phyloP scores from a whole-genome alignment of 2,797 vertebrate genomes.

The Borostomias antarcticus region DNA sequence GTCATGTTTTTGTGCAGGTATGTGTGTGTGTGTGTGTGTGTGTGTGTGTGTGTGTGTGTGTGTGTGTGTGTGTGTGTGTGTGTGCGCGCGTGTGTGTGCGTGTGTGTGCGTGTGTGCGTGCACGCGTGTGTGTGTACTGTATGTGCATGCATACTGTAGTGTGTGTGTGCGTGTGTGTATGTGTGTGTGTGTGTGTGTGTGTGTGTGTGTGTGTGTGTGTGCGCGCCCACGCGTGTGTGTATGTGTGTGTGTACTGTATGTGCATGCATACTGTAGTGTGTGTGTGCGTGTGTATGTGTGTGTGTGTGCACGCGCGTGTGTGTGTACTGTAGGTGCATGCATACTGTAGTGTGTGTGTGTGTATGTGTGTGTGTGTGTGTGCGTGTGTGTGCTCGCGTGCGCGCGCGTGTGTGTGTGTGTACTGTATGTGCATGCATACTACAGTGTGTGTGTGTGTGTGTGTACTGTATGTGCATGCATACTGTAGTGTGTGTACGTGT shows the following conservation, averaged over 20 bases:
- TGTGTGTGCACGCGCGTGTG: constrained; percentile 30
- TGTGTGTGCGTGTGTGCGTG: no score
- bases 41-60: constrained; percentile 24
- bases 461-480: background rate
- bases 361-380: constrained; percentile 21
- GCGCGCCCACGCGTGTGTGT: no score
- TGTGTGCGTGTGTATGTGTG: constrained; percentile 18
- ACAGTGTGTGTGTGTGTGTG: constrained; percentile 8
- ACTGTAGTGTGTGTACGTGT: background rate
- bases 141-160: background rate
- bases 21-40: constrained; percentile 31
- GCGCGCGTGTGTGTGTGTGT: background rate
- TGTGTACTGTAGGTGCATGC: background rate
- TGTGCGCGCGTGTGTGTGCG: background rate
- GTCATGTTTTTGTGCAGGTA: constrained; percentile 29
- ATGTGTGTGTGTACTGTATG: constrained; percentile 11
- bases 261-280: background rate
- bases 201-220: constrained; percentile 23
- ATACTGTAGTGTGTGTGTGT: constrained; percentile 33
- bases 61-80: background rate
- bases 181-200: constrained; percentile 32
- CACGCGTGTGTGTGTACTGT: constrained; percentile 19
- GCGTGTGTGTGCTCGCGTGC: background rate
- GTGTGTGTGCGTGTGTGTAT: constrained; percentile 13
- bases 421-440: no score